Percentiles rank a stretch among this genome's conserved stretches.
phyloP scores from a whole-genome alignment of 2,888 invertebrate genomes.

The Oscheius onirici region DNA sequence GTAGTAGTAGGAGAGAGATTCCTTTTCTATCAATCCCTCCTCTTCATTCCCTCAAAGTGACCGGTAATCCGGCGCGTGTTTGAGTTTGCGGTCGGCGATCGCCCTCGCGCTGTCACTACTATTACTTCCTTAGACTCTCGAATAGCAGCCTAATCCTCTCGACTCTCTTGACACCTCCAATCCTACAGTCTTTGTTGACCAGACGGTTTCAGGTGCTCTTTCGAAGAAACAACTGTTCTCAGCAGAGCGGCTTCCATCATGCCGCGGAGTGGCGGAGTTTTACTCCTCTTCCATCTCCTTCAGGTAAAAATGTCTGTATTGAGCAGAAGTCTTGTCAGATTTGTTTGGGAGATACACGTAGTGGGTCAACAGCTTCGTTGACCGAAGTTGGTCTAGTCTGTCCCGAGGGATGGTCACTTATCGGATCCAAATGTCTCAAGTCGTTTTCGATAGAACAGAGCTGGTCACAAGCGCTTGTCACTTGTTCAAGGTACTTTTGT shows the following conservation, averaged over 20 bases:
- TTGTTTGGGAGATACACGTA: slow-evolving; percentile 11
- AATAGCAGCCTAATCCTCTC: slow-evolving; percentile 1
- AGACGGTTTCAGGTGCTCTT: background rate
- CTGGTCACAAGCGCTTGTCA: slow-evolving; percentile 70
- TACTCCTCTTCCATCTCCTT: slow-evolving; percentile 24
- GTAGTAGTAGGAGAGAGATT: background rate
- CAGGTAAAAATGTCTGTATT: slow-evolving; percentile 11
- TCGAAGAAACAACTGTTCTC: background rate
- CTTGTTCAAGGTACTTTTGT: slow-evolving; percentile 52
- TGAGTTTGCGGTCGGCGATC: slow-evolving; percentile 29
- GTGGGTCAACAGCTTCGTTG: slow-evolving; percentile 31
- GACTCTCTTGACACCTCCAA: background rate
- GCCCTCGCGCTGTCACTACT: slow-evolving; percentile 24
- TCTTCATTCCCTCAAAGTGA: slow-evolving; percentile 9
- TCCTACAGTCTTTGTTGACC: too few species aligned
- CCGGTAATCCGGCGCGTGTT: slow-evolving; percentile 32
- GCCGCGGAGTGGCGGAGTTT: slow-evolving; percentile 25
- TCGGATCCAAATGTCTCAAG: slow-evolving; percentile 66
- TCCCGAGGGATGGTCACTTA: slow-evolving; percentile 67
- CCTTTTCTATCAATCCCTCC: background rate
- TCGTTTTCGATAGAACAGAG: slow-evolving; percentile 61
- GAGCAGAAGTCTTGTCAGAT: background rate
- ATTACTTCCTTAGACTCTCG: slow-evolving; percentile 30
- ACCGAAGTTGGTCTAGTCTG: slow-evolving; percentile 62
- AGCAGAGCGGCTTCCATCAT: slow-evolving; percentile 19